Conservation (phyloP, 2,113 vertebrate species). For the Chaenocephalus aceratus region DNA sequence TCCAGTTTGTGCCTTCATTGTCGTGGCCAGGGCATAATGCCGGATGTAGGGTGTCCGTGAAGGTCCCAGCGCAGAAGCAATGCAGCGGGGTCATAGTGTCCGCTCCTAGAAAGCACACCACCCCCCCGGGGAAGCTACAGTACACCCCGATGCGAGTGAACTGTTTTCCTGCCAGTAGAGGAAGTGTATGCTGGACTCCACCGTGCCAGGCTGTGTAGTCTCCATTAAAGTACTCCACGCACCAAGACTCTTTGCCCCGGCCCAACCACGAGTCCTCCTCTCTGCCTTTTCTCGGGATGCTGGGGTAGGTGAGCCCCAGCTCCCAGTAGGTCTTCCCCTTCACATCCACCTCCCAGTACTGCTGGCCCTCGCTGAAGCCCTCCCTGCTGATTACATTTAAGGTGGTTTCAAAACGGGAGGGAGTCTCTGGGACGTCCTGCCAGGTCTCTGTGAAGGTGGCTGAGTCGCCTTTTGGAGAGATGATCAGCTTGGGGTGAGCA, state of each 20-base stretch:
- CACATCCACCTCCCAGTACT: conserved; percentile 89
- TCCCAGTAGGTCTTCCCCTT: conserved; percentile 88
- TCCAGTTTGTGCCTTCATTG: conserved; percentile 75
- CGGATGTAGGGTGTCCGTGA: conserved; percentile 63
- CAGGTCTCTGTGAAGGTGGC: conserved; percentile 74
- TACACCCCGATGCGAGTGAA: conserved; percentile 82
- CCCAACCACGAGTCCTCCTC: conserved; percentile 87
- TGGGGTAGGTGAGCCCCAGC: conserved; percentile 84
- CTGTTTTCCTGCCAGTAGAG: conserved; percentile 49
- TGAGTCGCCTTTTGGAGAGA: conserved; percentile 67
- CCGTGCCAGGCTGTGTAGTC: conserved; percentile 83
- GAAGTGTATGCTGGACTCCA: conserved; percentile 52
- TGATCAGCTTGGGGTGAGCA: conserved; percentile 74
- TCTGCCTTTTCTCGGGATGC: conserved; percentile 81
- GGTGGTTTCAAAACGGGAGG: conserved; percentile 85
- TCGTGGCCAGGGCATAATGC: conserved; percentile 75
- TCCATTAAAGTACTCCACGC: conserved; percentile 85
- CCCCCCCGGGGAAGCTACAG: conserved; percentile 83
- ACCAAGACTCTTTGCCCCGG: conserved; percentile 81
- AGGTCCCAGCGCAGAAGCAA: conserved; percentile 80
- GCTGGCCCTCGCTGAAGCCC: conserved; percentile 80
- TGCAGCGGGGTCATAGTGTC: conserved; percentile 83
- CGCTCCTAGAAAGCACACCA: conserved; percentile 83
- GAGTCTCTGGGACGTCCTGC: conserved; percentile 80
- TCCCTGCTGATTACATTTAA: conserved; percentile 81